Evolutionary conservation across 2,113 vertebrate species (phyloP).

Genomic region (Ammospiza caudacuta): DNA sequence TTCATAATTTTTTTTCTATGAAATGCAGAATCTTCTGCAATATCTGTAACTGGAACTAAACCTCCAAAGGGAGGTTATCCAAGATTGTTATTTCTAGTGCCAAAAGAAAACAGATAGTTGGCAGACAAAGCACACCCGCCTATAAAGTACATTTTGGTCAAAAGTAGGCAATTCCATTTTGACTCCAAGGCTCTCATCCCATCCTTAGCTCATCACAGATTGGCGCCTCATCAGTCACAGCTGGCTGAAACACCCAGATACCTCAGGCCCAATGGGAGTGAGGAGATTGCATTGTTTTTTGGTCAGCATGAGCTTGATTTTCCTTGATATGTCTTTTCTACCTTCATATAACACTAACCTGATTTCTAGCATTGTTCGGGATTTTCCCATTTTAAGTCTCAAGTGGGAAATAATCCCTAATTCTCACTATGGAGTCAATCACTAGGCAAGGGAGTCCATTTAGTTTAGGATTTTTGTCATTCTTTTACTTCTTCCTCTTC

Average conservation of each 20-base stretch:
- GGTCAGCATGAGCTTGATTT: not conserved
- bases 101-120: conserved; percentile 44
- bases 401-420: not conserved
- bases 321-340: not conserved
- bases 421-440: not conserved
- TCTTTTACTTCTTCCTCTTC: not conserved
- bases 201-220: conserved; percentile 46
- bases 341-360: not conserved
- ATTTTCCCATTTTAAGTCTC: not conserved
- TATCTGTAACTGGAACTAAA: conserved; percentile 49
- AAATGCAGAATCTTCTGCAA: conserved; percentile 51
- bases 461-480: not conserved
- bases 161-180: conserved; percentile 27
- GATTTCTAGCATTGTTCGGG: not conserved
- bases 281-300: not conserved
- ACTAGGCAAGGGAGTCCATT: fast-evolving
- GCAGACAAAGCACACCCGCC: not conserved
- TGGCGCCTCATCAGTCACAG: not conserved
- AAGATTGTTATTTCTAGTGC: conserved; percentile 25
- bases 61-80: conserved; percentile 51
- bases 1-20: not conserved
- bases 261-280: not conserved
- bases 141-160: conserved; percentile 29
- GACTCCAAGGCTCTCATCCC: conserved; percentile 18
- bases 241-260: conserved; percentile 19